Evolutionary conservation across 2,113 vertebrate species (phyloP).

Genomic region (Ranitomeya imitator): DNA sequence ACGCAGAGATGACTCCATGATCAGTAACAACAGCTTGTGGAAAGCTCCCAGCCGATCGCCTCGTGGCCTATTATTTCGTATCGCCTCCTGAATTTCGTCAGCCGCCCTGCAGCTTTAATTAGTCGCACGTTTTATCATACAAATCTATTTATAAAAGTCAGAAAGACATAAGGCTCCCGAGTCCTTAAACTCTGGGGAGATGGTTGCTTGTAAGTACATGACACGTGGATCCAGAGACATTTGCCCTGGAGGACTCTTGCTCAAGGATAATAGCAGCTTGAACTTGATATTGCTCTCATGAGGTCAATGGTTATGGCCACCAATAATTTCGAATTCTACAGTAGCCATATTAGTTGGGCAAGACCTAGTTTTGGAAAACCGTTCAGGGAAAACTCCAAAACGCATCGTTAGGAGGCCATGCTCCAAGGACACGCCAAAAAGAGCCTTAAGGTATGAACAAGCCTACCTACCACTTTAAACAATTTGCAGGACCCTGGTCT

Average conservation of each 20-base stretch:
- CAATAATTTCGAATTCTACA: no score
- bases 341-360: no score
- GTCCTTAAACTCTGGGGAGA: neutral
- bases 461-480: no score
- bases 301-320: no score
- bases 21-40: neutral
- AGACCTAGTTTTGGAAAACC: no score
- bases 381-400: no score
- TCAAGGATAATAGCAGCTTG: neutral
- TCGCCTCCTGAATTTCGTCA: neutral
- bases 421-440: no score
- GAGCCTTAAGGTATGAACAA: no score
- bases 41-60: neutral
- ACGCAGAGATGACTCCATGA: neutral
- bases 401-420: no score
- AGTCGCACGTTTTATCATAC: neutral
- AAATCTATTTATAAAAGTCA: conserved; percentile 10
- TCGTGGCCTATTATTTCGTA: neutral
- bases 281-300: neutral
- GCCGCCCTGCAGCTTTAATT: neutral
- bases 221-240: neutral
- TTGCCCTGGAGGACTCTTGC: neutral
- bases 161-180: neutral
- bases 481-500: no score
- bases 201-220: neutral